Conservation (phyloP, 2,888 invertebrate species). For the Pyrocoelia pectoralis region DNA sequence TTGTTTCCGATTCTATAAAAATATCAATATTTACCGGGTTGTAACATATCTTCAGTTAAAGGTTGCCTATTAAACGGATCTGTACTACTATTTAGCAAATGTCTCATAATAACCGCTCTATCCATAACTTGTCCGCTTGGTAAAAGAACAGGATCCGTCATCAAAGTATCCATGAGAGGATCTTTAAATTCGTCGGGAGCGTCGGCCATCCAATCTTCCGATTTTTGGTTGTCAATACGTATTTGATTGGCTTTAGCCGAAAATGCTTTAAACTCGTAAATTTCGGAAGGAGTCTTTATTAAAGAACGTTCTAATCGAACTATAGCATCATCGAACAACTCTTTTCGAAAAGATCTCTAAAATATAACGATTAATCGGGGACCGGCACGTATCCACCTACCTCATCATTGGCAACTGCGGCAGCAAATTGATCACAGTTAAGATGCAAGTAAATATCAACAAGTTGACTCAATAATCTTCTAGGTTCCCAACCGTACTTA, state of each 20-base stretch:
- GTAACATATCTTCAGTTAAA: slow-evolving; percentile 91
- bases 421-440: slow-evolving; percentile 89
- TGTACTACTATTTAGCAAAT: slow-evolving; percentile 93
- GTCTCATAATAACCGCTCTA: slow-evolving; percentile 89
- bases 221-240: slow-evolving; percentile 81
- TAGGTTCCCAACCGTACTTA: slow-evolving; percentile 98
- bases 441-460: slow-evolving; percentile 97
- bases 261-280: slow-evolving; percentile 83
- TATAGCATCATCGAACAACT: slow-evolving; percentile 91
- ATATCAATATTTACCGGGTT: slow-evolving; percentile 71
- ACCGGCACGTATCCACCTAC: slow-evolving; percentile 59
- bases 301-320: slow-evolving; percentile 79
- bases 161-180: slow-evolving; percentile 96
- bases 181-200: slow-evolving; percentile 97
- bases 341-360: slow-evolving; percentile 91
- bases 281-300: slow-evolving; percentile 86
- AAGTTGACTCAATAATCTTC: slow-evolving; percentile 87
- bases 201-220: slow-evolving; percentile 92
- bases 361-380: slow-evolving; percentile 47
- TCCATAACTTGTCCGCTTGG: slow-evolving; percentile 94
- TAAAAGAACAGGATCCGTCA: slow-evolving; percentile 93
- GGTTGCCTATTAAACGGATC: slow-evolving; percentile 98
- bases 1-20: neutral
- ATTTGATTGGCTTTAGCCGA: slow-evolving; percentile 82
- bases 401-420: slow-evolving; percentile 95